Base-by-base conservation (phyloP, 2,113 vertebrate genomes). In the Tachuris rubrigastra region DNA sequence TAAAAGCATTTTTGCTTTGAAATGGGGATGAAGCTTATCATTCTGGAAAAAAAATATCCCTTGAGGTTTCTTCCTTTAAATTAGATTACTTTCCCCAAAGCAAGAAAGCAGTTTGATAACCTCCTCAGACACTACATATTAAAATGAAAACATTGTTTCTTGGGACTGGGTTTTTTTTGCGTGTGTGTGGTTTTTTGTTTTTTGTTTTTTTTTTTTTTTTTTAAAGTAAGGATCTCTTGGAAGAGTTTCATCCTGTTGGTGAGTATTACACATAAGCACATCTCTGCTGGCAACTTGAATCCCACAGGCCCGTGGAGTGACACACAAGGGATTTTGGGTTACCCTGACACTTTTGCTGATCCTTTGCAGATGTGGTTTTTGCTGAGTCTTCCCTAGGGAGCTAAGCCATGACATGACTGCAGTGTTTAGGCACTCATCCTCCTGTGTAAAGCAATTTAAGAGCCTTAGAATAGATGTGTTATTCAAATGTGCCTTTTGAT, bases 261-360 rank as follows among this genome's bases (percentile, higher is more conserved):
- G 5, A 24, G 14, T 30, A 22, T 72, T 59, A 44, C 5, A 13
- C 31, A 33, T 12, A 63, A 90, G 27, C 23, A 81, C 23, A 87
- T 17, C 16, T 67, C 42, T 41, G 4, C 15, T 77, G 67, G 25
- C 25, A 53, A 16, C 30, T 74, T 42, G 50, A 63, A 59, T 63
- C 20, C 33, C 50, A 8, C 4, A 6, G 67, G 35, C 19, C 31
- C 1, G 0, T 59, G 25, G 17, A 12, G 1, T 28, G 47, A n/a
- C 22, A 50, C 42, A 47, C 10, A 24, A 67, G 17, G 42, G 59
- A 53, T 11, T 69, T 87, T 35, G 0, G 0, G n/a, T n/a, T 37
- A 42, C 31, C 81, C 69, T 63, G 19, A 47, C 17, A 27, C 35
- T 58, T 67, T 59, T 10, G 5, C 47, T 69, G 67, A 82, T 8